Conservation (phyloP, 2,888 invertebrate species). For the Cheilosia soror region DNA sequence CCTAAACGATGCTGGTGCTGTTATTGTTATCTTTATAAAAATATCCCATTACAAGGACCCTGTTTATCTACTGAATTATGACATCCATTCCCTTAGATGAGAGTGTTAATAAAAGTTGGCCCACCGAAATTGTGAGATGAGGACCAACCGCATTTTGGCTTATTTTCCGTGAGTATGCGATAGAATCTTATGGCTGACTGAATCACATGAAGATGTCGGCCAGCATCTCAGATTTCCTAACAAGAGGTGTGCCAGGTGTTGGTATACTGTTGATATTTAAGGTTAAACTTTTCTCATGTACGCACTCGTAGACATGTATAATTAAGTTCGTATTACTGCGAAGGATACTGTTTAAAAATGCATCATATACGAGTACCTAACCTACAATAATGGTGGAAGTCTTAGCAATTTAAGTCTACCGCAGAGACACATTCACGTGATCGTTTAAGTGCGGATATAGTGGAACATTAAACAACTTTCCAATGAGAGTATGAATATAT, state of each 20-base stretch:
- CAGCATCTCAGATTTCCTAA: conserved; percentile 29
- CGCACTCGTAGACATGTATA: conserved; percentile 27
- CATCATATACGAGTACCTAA: conserved; percentile 1
- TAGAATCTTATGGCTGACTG: conserved; percentile 35
- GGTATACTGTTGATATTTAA: neutral
- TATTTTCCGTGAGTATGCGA: conserved; percentile 3
- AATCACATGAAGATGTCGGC: conserved; percentile 5
- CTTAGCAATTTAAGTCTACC: conserved; percentile 14
- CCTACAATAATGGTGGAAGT: neutral
- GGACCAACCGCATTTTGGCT: conserved; percentile 40
- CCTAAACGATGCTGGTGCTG: conserved; percentile 11
- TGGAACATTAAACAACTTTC: neutral
- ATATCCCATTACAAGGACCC: conserved; percentile 41
- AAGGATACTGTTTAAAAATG: conserved; percentile 34
- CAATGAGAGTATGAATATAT: neutral
- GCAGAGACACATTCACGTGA: neutral
- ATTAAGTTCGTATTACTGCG: conserved; percentile 25
- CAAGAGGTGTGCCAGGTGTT: conserved; percentile 29
- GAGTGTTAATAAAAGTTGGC: conserved; percentile 64
- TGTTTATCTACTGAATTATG: conserved; percentile 56
- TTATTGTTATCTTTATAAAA: conserved; percentile 33
- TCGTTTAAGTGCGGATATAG: conserved; percentile 5
- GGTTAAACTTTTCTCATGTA: conserved; percentile 11
- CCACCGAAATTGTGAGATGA: conserved; percentile 35
- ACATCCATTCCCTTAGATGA: conserved; percentile 50